These are phyloP conservation scores for Spinus pinus DNA, from an alignment of 2,797 vertebrate genomes.

Conservation along the genomic window DNA sequence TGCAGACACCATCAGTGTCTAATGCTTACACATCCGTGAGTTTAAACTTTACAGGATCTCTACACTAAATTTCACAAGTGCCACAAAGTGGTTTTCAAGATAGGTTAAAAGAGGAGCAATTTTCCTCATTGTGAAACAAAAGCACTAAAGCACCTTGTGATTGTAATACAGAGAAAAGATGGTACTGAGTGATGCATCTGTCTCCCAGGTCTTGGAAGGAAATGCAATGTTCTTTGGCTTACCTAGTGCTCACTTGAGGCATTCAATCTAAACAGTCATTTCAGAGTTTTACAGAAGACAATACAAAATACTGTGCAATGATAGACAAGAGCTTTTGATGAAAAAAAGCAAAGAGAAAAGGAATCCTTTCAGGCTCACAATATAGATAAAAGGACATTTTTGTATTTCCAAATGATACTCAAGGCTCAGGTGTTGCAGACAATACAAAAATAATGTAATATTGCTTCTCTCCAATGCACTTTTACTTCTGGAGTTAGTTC, in stretches of 20 bases:
- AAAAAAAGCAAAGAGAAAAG: not conserved
- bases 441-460: conserved; percentile 27
- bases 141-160: not conserved
- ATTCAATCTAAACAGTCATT: conserved; percentile 29
- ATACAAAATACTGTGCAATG: not conserved
- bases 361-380: not conserved
- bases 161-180: not conserved
- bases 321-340: not conserved
- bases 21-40: not conserved
- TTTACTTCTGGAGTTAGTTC: conserved; percentile 27
- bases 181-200: not conserved
- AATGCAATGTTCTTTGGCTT: not conserved
- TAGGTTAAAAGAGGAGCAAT: not conserved
- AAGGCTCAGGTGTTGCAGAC: conserved; percentile 1
- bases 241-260: not conserved
- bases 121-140: conserved; percentile 28
- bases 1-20: rapidly evolving
- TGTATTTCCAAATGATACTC: conserved; percentile 30
- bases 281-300: conserved; percentile 6
- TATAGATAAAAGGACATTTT: conserved; percentile 23
- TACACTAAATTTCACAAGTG: not conserved
- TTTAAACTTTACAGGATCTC: not conserved
- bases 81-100: not conserved
- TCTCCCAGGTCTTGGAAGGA: not conserved
- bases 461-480: not conserved